These are phyloP conservation scores for Dryobota labecula DNA, from an alignment of 2,888 invertebrate species.

Conservation along the genomic window DNA sequence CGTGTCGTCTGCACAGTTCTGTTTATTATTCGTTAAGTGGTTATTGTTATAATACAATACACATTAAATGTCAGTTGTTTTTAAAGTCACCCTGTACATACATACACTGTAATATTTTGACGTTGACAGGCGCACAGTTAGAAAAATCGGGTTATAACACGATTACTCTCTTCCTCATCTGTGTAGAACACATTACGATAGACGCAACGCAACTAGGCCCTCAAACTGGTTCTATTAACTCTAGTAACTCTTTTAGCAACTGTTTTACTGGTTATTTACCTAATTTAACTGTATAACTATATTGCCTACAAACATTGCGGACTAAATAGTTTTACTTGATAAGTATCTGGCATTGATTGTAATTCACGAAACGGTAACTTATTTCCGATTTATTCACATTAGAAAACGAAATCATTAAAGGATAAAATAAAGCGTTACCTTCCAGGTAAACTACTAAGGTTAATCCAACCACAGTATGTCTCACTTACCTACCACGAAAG, in stretches of 20 bases:
- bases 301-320: not conserved
- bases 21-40: too few species aligned
- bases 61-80: too few species aligned
- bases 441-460: constrained; percentile 1
- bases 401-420: constrained; percentile 13
- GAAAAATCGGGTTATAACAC: too few species aligned
- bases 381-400: constrained; percentile 13
- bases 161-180: constrained; percentile 13
- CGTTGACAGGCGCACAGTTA: too few species aligned
- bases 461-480: constrained; percentile 16
- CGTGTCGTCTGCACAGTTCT: too few species aligned
- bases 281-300: not conserved
- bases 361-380: constrained; percentile 28
- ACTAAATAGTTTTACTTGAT: constrained; percentile 12
- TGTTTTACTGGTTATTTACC: not conserved
- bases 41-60: too few species aligned
- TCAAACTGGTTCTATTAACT: not conserved
- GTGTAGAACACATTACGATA: not conserved
- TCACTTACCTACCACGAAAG: constrained; percentile 30
- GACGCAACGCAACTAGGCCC: constrained; percentile 6
- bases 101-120: too few species aligned
- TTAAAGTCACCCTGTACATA: too few species aligned
- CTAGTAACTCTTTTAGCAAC: not conserved
- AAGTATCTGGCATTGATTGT: constrained; percentile 34
- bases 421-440: not conserved